phyloP scores from a whole-genome alignment of 92 coral and sea anemone species.

The Epizoanthus rinbou region DNA sequence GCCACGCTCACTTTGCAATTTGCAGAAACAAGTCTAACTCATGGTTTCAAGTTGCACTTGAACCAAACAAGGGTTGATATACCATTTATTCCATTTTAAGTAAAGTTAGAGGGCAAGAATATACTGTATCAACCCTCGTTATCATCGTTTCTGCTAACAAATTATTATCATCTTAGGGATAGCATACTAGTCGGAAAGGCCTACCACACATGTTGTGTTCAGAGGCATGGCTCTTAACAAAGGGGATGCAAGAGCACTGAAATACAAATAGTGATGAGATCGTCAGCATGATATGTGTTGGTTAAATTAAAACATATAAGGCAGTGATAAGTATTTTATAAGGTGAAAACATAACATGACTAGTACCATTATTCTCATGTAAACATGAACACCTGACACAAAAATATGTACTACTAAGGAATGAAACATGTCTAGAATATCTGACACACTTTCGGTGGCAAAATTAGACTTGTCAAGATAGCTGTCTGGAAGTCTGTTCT shows the following conservation, averaged over 20 bases:
- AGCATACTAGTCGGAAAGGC: slow-evolving; percentile 35
- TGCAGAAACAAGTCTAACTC: too few relatives aligned
- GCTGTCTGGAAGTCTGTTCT: too few relatives aligned
- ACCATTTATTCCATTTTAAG: too few relatives aligned
- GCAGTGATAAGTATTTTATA: not conserved
- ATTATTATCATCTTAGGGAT: not conserved
- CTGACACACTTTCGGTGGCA: too few relatives aligned
- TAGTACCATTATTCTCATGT: not conserved
- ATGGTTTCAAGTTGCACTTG: too few relatives aligned
- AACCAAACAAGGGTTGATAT: too few relatives aligned
- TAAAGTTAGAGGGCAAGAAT: too few relatives aligned
- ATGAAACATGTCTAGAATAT: too few relatives aligned
- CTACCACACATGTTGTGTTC: slow-evolving; percentile 58
- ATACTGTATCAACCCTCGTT: not conserved
- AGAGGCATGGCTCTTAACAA: slow-evolving; percentile 52
- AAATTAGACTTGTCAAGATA: too few relatives aligned
- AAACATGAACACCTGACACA: not conserved
- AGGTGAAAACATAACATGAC: not conserved
- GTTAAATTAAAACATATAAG: not conserved
- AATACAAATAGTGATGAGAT: slow-evolving; percentile 37
- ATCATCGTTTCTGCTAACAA: not conserved
- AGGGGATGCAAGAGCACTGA: slow-evolving; percentile 49
- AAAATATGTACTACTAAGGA: not conserved
- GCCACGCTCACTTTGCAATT: too few relatives aligned
- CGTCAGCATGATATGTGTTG: slow-evolving; percentile 33